phyloP scores from a whole-genome alignment of 2,888 invertebrate species.

The Pherbina coryleti region DNA sequence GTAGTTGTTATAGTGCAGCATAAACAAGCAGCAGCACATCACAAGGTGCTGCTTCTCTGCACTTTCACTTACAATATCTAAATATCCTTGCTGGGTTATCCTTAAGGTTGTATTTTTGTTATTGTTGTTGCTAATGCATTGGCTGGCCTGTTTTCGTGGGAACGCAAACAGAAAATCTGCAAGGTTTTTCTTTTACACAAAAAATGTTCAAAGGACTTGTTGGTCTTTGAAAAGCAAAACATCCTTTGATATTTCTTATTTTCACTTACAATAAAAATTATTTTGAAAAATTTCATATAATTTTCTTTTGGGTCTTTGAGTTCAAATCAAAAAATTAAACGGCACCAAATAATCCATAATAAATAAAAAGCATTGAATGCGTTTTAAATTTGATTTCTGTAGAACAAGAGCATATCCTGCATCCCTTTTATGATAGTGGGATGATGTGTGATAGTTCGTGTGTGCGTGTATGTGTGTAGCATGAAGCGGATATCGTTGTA shows the following conservation, averaged over 20 bases:
- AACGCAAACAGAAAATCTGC: constrained; percentile 28
- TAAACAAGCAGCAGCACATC: background rate
- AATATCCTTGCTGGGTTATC: background rate
- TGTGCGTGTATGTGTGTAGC: constrained; percentile 2
- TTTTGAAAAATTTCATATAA: constrained; percentile 2
- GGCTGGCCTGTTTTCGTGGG: constrained; percentile 26
- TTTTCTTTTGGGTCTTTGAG: background rate
- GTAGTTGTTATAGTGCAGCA: background rate
- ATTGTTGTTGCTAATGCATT: background rate
- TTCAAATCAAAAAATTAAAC: constrained; percentile 43
- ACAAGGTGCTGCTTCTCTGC: background rate
- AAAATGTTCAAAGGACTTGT: constrained; percentile 9
- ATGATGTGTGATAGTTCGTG: constrained; percentile 2
- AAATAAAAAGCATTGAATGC: constrained; percentile 57
- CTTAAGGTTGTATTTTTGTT: background rate
- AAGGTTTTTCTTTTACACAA: background rate
- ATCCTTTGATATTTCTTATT: constrained; percentile 21
- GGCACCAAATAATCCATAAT: background rate
- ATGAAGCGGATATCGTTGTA: constrained; percentile 42
- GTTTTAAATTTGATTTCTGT: constrained; percentile 36
- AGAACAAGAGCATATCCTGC: background rate
- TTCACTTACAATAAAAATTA: constrained; percentile 19
- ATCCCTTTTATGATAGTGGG: background rate
- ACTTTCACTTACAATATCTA: background rate
- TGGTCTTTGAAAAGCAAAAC: constrained; percentile 1